A percentile compares a stretch with the other conserved stretches of the same genome.
Conservation (phyloP, 2,797 vertebrate species). For the Chrysocyon brachyurus region DNA sequence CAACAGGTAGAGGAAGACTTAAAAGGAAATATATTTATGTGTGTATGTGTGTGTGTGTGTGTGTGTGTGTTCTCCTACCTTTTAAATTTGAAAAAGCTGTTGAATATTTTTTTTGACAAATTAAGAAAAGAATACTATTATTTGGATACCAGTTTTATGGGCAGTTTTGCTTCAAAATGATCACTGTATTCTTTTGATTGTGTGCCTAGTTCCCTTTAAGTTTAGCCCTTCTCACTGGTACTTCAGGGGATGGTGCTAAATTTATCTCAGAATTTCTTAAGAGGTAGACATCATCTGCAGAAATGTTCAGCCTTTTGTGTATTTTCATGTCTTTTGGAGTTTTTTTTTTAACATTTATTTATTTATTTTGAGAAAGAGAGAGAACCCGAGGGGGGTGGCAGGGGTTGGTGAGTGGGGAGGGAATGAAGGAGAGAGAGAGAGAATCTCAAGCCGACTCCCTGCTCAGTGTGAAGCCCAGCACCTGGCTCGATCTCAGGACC, state of each 20-base stretch:
- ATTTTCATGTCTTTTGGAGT: background rate
- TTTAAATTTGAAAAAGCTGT: slow-evolving; percentile 32
- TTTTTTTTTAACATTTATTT: background rate
- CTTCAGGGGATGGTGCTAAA: background rate
- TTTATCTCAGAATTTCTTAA: background rate
- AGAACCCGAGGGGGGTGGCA: background rate
- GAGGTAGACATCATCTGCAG: background rate
- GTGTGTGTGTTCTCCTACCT: background rate
- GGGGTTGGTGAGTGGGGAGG: background rate
- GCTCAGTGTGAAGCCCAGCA: background rate
- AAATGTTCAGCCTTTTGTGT: background rate
- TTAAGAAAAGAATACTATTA: background rate
- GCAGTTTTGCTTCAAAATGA: background rate
- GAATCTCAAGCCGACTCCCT: background rate
- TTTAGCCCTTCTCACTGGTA: background rate
- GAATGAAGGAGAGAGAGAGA: background rate
- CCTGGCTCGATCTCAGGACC: background rate
- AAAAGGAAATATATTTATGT: background rate
- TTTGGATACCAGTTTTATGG: background rate
- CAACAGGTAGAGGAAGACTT: slow-evolving; percentile 3
- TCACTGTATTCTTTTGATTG: background rate
- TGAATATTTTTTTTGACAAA: background rate
- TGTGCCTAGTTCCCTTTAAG: background rate
- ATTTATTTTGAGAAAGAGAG: background rate
- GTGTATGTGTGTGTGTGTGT: background rate